Conservation (phyloP, 2,797 vertebrate genomes). For the Trichosurus vulpecula region DNA sequence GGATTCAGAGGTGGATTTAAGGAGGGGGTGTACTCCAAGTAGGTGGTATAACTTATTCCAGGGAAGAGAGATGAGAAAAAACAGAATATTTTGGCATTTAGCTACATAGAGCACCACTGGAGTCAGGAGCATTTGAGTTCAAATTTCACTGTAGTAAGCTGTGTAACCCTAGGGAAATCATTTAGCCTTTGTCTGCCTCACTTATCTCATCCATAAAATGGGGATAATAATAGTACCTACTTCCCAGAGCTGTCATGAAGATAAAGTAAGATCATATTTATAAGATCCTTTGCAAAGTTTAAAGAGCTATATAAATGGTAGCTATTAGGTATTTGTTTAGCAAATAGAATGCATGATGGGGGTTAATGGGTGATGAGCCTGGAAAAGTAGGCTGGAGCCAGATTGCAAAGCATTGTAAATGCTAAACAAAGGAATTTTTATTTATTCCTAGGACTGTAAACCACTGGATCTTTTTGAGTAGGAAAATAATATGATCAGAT, state of each 20-base stretch:
- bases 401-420: background rate
- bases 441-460: background rate
- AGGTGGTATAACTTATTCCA: background rate
- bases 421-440: background rate
- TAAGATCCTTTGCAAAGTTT: background rate
- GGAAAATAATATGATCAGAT: background rate
- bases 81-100: background rate
- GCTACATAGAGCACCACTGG: background rate
- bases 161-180: background rate
- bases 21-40: rapidly evolving
- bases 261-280: background rate
- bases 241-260: background rate
- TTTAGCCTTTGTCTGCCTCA: background rate
- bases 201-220: background rate
- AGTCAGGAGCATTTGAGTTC: background rate
- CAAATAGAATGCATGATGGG: background rate
- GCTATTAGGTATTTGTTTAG: background rate
- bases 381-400: background rate
- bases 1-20: background rate
- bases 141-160: background rate
- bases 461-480: background rate
- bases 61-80: background rate
- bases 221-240: background rate
- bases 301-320: background rate
- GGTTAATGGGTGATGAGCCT: background rate